Evolutionary conservation across 1,140 invertebrate genomes (phyloP), one percentile per base, ranked within the genome.

Genomic region (Penaeus vannamei): DNA sequence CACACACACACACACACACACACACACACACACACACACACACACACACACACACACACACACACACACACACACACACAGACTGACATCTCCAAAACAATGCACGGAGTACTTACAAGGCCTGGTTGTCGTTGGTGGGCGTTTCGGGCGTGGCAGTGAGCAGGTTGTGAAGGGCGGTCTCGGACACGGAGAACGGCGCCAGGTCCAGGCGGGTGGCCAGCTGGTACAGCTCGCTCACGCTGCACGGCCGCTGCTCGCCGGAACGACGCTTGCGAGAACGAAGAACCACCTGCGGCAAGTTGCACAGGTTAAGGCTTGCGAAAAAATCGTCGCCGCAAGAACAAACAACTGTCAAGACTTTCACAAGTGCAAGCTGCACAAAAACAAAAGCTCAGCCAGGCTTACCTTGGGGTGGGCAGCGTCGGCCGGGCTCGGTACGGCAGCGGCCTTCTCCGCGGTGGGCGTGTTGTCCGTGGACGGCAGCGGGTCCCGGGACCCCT

Each of bases 91-190:
- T 12, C 23, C 20, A n/a, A 29, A 29, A 17, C 17, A 36, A 5
- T 8, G 26, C 62, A 42, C 8, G 26, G 29, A 60, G 23, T 80
- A 87, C 82, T 87, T 46, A 90, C 86, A 87, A 87, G 26, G 85
- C 81, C 69, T 87, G 85, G 82, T 90, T 90, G 29, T 87, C 85
- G 32, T 90, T 90, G 29, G 87, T 86, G 36, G 86, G 85, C 19
- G 84, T 86, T 19, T 91, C 90, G n/a, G 90, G 85, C 3, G 87
- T 87, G 92, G 93, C 85, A 46, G 94, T 92, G 20, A 97, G 93
- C n/a, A 97, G 93, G 26, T 96, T 95, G 92, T 97, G 95, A 22
- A 98, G 93, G 22, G 97, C 97, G 0, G 96, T 97, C 93, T 98
- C 97, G 0, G 97, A 97, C 91, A 97, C 97, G 0, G 96, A 97